A percentile compares a stretch with the other conserved stretches of the same genome.
phyloP scores from a whole-genome alignment of 2,888 invertebrate genomes.

The Peribatodes rhomboidaria region DNA sequence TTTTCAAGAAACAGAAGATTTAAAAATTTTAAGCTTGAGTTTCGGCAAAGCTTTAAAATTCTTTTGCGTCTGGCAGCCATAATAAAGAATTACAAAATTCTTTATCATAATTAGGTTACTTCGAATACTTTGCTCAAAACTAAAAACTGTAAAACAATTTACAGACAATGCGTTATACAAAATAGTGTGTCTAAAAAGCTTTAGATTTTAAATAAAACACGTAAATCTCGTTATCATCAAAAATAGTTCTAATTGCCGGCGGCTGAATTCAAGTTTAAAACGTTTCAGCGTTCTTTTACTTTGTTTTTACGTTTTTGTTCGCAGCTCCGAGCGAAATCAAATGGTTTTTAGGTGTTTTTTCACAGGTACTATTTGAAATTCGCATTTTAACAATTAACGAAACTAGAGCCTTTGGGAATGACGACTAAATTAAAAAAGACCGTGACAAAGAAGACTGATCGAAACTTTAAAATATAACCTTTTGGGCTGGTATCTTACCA shows the following conservation, averaged over 20 bases:
- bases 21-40: not conserved
- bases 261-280: slow-evolving; percentile 14
- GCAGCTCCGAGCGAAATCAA: not conserved
- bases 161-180: not conserved
- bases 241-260: slow-evolving; percentile 25
- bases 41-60: no score
- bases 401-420: no score
- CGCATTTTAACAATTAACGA: not conserved
- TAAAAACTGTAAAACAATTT: not conserved
- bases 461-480: no score
- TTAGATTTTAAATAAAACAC: slow-evolving; percentile 14
- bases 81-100: not conserved
- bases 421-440: not conserved
- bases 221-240: slow-evolving; percentile 21
- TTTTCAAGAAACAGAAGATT: no score
- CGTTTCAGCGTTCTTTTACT: slow-evolving; percentile 6
- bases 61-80: not conserved
- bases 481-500: no score
- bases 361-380: slow-evolving; percentile 6
- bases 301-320: not conserved
- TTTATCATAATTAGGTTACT: not conserved
- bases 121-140: not conserved
- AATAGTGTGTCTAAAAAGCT: slow-evolving; percentile 2
- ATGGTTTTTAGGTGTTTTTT: slow-evolving; percentile 16
- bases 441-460: not conserved